Percentiles rank a stretch among this genome's conserved stretches.
These are phyloP conservation scores for Leucosticte australis DNA, from an alignment of 2,113 vertebrate species.

Conservation along the genomic window DNA sequence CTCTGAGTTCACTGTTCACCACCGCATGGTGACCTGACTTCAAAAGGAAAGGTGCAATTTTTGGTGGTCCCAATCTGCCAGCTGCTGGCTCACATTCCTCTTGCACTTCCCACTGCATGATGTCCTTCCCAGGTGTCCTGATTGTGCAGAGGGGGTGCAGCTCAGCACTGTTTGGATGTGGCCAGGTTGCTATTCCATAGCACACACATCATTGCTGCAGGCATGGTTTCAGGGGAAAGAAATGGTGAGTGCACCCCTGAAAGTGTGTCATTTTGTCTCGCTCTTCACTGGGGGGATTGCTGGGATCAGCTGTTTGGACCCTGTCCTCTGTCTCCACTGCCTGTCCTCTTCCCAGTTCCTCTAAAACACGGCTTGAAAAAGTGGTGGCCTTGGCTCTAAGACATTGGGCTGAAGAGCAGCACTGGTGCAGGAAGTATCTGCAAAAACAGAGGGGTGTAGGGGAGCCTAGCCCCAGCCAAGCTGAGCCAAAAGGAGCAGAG, in stretches of 20 bases:
- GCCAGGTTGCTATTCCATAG: not conserved
- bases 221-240: accelerated
- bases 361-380: not conserved
- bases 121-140: not conserved
- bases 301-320: not conserved
- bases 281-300: not conserved
- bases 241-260: not conserved
- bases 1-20: accelerated
- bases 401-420: not conserved
- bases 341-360: not conserved
- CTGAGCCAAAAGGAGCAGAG: not conserved
- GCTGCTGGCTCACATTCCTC: accelerated
- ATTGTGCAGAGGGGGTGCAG: not conserved
- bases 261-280: not conserved
- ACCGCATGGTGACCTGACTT: accelerated
- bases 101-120: not conserved
- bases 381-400: not conserved
- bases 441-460: accelerated
- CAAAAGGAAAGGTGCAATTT: not conserved
- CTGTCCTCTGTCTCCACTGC: not conserved
- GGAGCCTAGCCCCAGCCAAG: not conserved
- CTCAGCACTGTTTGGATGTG: not conserved
- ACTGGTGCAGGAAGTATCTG: accelerated
- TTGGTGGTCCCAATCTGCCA: not conserved
- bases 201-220: accelerated